Percentiles rank a stretch among this genome's conserved stretches.
Conservation (phyloP, 2,888 invertebrate genomes). For the Periphyllus acericola region DNA sequence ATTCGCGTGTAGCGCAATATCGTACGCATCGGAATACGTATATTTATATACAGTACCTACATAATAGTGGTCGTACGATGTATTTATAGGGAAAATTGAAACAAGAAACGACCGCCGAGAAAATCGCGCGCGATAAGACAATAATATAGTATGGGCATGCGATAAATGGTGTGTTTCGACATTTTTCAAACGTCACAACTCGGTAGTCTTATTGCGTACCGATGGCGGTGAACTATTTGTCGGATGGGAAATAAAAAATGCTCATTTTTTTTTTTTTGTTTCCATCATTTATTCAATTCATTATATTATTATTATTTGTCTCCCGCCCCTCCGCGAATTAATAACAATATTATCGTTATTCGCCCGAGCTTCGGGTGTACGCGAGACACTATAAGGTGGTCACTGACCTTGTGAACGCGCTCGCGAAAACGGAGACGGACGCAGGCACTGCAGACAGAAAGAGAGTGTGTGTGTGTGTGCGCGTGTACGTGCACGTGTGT, state of each 20-base stretch:
- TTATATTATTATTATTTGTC: not conserved
- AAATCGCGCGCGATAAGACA: too few species aligned
- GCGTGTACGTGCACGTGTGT: too few species aligned
- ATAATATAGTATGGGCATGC: too few species aligned
- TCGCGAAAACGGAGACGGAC: conserved; percentile 12
- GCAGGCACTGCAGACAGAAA: not conserved
- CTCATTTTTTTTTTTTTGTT: not conserved
- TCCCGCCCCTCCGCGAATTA: not conserved
- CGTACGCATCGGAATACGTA: too few species aligned
- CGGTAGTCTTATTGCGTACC: not conserved
- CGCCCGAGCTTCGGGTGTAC: not conserved
- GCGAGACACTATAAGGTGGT: conserved; percentile 25
- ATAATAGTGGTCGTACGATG: too few species aligned
- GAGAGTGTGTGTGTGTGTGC: too few species aligned
- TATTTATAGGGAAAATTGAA: not conserved
- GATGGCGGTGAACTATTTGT: not conserved
- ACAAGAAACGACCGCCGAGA: not conserved
- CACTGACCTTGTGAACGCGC: conserved; percentile 50
- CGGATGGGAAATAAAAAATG: not conserved
- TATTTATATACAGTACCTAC: too few species aligned
- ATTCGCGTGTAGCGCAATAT: not conserved
- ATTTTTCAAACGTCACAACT: too few species aligned
- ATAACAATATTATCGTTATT: not conserved
- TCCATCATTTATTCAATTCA: not conserved
- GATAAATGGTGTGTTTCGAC: too few species aligned